A percentile compares a stretch with the other conserved stretches of the same genome.
Conservation (phyloP, 1,140 invertebrate species). For the Eriocheir sinensis region DNA sequence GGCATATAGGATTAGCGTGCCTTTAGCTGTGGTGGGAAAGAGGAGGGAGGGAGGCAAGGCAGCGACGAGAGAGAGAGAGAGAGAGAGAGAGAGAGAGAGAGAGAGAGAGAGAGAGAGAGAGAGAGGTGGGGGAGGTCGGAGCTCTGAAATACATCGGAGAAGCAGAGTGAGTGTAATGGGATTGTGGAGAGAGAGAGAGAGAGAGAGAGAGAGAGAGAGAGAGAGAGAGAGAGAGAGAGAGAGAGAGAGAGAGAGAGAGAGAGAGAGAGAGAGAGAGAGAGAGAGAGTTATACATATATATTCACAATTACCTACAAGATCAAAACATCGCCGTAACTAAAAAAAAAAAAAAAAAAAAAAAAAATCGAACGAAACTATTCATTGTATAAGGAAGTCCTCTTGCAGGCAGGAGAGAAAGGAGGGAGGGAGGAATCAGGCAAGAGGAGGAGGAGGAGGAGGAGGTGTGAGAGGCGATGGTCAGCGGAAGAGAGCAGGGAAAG, state of each 20-base stretch:
- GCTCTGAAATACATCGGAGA: neutral
- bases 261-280: neutral
- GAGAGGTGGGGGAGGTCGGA: too few relatives aligned
- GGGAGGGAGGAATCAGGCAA: neutral
- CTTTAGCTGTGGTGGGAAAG: neutral
- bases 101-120: conserved; percentile 25
- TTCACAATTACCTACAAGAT: neutral
- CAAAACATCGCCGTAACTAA: neutral
- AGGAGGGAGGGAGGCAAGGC: conserved; percentile 15
- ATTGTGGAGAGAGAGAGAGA: conserved; percentile 53
- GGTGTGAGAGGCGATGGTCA: neutral
- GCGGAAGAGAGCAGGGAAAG: neutral
- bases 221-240: conserved; percentile 19
- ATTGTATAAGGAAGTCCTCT: neutral
- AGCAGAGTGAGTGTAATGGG: conserved; percentile 21
- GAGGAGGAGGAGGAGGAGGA: neutral
- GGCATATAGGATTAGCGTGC: conserved; percentile 43
- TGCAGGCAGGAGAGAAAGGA: neutral
- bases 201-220: conserved; percentile 54
- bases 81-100: conserved; percentile 14
- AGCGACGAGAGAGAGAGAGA: neutral
- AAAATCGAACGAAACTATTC: neutral
- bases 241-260: neutral
- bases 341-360: neutral
- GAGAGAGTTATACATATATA: too few relatives aligned